Evolutionary conservation across 2,888 invertebrate species (phyloP).

Genomic region (Lysandra coridon): DNA sequence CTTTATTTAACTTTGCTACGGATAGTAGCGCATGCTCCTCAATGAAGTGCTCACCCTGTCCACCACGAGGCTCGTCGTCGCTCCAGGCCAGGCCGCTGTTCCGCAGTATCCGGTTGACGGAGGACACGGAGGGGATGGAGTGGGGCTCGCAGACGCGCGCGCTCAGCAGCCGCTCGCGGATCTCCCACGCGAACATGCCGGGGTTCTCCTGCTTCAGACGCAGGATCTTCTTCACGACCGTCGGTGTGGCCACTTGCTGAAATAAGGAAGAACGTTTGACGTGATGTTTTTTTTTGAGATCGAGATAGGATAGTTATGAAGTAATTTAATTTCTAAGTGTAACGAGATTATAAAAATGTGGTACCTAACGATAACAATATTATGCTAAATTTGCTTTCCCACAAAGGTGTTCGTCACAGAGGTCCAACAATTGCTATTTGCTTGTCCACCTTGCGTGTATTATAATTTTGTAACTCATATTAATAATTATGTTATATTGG

Average conservation of each 20-base stretch:
- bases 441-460: too few species aligned
- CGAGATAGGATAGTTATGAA: too few species aligned
- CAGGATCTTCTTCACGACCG: constrained; percentile 96
- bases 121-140: constrained; percentile 95
- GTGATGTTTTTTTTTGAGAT: too few species aligned
- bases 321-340: too few species aligned
- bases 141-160: constrained; percentile 95
- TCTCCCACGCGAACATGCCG: constrained; percentile 98
- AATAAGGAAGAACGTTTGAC: constrained; percentile 45
- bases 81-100: constrained; percentile 91
- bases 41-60: constrained; percentile 54
- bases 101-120: constrained; percentile 94
- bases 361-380: too few species aligned
- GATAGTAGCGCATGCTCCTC: constrained; percentile 15
- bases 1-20: neutral
- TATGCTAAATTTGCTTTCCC: too few species aligned
- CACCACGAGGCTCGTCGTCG: constrained; percentile 76
- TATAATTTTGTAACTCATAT: too few species aligned
- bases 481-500: too few species aligned
- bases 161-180: constrained; percentile 92
- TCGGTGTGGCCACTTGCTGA: constrained; percentile 98
- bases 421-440: too few species aligned
- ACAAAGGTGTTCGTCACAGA: too few species aligned
- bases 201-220: constrained; percentile 97
- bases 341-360: too few species aligned